These are phyloP conservation scores for Pogoniulus pusillus DNA, from an alignment of 2,797 vertebrate species.

Conservation along the genomic window DNA sequence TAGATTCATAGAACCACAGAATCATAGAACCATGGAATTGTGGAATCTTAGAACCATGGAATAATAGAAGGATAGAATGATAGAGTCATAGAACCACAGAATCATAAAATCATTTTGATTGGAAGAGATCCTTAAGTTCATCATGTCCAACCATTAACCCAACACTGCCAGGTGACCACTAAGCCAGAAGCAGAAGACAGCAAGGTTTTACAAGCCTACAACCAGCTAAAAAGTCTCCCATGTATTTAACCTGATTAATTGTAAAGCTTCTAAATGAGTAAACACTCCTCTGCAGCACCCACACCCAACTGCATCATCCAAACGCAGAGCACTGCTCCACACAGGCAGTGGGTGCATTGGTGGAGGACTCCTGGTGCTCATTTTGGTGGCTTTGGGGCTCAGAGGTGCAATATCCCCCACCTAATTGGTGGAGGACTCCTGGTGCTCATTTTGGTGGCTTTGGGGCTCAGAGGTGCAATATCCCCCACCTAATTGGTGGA, in stretches of 20 bases:
- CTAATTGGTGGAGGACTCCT: background rate
- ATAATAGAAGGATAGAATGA: too few relatives aligned
- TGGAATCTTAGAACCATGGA: too few relatives aligned
- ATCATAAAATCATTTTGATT: too few relatives aligned
- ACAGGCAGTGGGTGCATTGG: background rate
- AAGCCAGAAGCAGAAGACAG: background rate
- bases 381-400: background rate
- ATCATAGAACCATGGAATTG: too few relatives aligned
- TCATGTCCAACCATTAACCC: too few relatives aligned
- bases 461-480: background rate
- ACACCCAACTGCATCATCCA: background rate
- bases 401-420: background rate
- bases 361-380: background rate
- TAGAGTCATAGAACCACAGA: too few relatives aligned
- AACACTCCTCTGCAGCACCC: background rate
- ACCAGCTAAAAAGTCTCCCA: background rate
- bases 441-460: fast-evolving
- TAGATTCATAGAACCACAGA: too few relatives aligned
- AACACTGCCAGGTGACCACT: too few relatives aligned
- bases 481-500: background rate
- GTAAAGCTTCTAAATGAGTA: background rate
- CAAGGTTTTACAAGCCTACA: background rate
- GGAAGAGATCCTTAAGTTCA: too few relatives aligned
- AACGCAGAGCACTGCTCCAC: background rate
- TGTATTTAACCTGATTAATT: background rate